Percentiles rank a stretch among this genome's conserved stretches.
phyloP scores from a whole-genome alignment of 2,888 invertebrate species.

The Catocala fraxini region DNA sequence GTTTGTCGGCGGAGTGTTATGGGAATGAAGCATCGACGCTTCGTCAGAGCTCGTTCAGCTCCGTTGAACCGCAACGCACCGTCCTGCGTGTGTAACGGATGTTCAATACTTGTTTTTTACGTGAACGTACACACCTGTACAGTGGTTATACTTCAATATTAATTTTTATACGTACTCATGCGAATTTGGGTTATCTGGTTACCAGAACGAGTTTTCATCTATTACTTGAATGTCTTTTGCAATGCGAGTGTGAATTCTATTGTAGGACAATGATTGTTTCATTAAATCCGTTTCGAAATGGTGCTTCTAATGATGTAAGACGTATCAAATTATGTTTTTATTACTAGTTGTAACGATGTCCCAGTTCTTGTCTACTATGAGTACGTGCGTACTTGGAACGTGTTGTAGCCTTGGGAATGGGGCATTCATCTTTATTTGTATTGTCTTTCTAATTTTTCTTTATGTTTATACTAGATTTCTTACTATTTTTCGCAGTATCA shows the following conservation, averaged over 20 bases:
- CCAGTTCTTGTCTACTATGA: constrained; percentile 23
- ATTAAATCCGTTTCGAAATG: constrained; percentile 47
- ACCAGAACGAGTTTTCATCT: constrained; percentile 56
- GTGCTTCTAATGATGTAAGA: constrained; percentile 50
- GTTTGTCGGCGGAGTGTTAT: constrained; percentile 49
- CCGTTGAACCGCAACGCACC: constrained; percentile 80
- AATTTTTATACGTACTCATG: constrained; percentile 47
- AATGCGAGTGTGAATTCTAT: constrained; percentile 71
- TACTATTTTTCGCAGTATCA: neutral
- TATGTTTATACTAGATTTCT: neutral
- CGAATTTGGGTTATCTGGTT: constrained; percentile 64
- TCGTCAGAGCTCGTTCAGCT: constrained; percentile 79
- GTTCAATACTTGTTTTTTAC: constrained; percentile 70
- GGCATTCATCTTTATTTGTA: neutral
- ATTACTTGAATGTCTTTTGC: constrained; percentile 54
- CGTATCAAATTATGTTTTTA: constrained; percentile 29
- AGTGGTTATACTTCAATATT: constrained; percentile 47
- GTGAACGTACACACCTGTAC: constrained; percentile 48
- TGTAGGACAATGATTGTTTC: constrained; percentile 58
- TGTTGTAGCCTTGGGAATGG: constrained; percentile 14
- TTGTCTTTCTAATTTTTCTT: constrained; percentile 1
- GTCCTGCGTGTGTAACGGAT: constrained; percentile 81
- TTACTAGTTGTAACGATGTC: constrained; percentile 24
- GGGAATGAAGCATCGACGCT: constrained; percentile 60
- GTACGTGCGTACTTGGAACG: constrained; percentile 12